Conservation (phyloP, 2,888 invertebrate genomes). For the Orchesellides sinensis region DNA sequence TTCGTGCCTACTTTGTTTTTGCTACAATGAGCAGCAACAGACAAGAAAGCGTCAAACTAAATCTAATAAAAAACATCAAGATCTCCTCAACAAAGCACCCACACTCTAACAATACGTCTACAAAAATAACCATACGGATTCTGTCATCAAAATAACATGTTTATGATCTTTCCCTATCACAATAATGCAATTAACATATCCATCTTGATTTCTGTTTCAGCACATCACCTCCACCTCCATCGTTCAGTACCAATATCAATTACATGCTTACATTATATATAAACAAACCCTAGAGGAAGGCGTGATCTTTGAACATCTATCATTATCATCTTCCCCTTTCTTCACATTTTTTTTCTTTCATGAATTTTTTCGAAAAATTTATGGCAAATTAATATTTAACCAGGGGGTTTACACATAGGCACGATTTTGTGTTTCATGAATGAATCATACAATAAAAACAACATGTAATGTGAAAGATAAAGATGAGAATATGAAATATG, state of each 20-base stretch:
- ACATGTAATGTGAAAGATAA: too few species aligned
- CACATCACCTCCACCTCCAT: too few species aligned
- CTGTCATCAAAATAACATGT: neutral
- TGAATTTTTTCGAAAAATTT: constrained; percentile 22
- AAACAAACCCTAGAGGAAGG: constrained; percentile 29
- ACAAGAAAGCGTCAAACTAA: too few species aligned
- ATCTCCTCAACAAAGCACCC: too few species aligned
- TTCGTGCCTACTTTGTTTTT: too few species aligned
- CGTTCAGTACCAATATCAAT: constrained; percentile 18
- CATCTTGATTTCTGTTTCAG: too few species aligned
- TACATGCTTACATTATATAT: neutral
- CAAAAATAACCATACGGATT: too few species aligned
- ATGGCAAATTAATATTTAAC: constrained; percentile 35
- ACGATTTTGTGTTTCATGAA: too few species aligned
- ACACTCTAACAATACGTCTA: too few species aligned
- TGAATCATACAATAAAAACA: neutral
- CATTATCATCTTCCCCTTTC: neutral
- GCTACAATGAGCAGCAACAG: too few species aligned
- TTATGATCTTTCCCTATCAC: neutral
- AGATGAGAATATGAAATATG: too few species aligned
- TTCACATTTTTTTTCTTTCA: neutral
- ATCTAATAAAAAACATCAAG: too few species aligned
- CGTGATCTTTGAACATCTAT: constrained; percentile 16
- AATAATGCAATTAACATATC: neutral
- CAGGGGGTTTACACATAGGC: neutral